These are phyloP conservation scores for Verasper variegatus DNA, from an alignment of 2,113 vertebrate genomes.

Conservation along the genomic window DNA sequence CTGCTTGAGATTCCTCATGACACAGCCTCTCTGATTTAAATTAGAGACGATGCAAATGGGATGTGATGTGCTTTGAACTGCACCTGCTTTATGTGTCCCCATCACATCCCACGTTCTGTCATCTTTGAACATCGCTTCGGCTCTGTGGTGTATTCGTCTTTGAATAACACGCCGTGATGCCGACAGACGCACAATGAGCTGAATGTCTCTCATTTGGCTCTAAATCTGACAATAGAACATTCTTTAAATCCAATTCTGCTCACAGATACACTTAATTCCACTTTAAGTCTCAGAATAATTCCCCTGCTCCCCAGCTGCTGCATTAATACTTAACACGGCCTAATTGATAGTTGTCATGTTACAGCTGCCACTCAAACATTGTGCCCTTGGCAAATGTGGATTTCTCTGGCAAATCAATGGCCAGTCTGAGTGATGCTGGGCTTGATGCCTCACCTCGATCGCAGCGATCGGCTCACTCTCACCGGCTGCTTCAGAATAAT, in stretches of 20 bases:
- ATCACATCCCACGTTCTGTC: conserved; percentile 54
- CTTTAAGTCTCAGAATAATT: conserved; percentile 9
- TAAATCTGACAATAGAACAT: conserved; percentile 37
- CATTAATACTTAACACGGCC: conserved; percentile 21
- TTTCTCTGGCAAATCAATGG: conserved; percentile 70
- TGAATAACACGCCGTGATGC: conserved; percentile 19
- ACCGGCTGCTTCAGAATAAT: conserved; percentile 22
- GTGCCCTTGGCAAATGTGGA: conserved; percentile 16
- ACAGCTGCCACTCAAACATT: conserved; percentile 46
- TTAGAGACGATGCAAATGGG: conserved; percentile 47
- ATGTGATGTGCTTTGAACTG: conserved; percentile 58
- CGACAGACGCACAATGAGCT: conserved; percentile 18
- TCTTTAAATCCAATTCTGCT: conserved; percentile 30
- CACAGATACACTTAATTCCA: conserved; percentile 29
- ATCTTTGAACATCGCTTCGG: conserved; percentile 29
- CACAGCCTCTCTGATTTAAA: conserved; percentile 46
- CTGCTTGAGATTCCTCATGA: conserved; percentile 46
- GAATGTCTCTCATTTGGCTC: conserved; percentile 35
- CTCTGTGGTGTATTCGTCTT: conserved; percentile 43
- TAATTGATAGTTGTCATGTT: conserved; percentile 57
- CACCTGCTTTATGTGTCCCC: conserved; percentile 58
- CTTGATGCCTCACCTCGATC: conserved; percentile 4
- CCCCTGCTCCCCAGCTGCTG: conserved; percentile 4
- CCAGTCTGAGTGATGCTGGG: conserved; percentile 36
- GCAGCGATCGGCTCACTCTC: background rate